phyloP scores from a whole-genome alignment of 2,113 vertebrate genomes.

The Cinclus mexicanus region DNA sequence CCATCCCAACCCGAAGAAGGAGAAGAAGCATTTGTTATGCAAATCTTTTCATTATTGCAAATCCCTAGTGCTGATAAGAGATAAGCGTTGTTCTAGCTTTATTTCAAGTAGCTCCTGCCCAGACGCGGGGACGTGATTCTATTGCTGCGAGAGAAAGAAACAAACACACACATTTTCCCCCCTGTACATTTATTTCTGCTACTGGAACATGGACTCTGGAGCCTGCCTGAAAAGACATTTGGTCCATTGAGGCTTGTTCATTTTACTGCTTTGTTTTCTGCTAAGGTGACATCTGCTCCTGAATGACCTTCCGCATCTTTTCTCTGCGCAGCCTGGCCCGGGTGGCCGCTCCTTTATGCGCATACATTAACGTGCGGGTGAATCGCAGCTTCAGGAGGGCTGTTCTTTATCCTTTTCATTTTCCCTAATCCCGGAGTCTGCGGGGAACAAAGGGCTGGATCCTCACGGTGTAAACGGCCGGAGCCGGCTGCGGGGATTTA shows the following conservation, averaged over 20 bases:
- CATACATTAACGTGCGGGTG: slow-evolving; percentile 65
- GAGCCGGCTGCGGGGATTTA: slow-evolving; percentile 14
- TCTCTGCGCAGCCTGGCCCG: slow-evolving; percentile 49
- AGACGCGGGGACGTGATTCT: slow-evolving; percentile 14
- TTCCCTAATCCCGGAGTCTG: slow-evolving; percentile 40
- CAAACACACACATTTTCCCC: slow-evolving; percentile 29
- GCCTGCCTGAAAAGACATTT: slow-evolving; percentile 63
- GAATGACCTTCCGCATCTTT: slow-evolving; percentile 70
- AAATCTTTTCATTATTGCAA: slow-evolving; percentile 72
- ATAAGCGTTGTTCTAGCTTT: slow-evolving; percentile 68
- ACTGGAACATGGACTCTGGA: slow-evolving; percentile 53
- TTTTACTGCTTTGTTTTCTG: slow-evolving; percentile 68
- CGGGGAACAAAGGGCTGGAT: slow-evolving; percentile 54
- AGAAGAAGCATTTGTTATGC: slow-evolving; percentile 72
- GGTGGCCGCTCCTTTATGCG: slow-evolving; percentile 63
- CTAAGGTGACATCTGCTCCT: slow-evolving; percentile 74
- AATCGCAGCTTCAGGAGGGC: slow-evolving; percentile 63
- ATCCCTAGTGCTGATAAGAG: slow-evolving; percentile 70
- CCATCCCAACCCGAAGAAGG: slow-evolving; percentile 49
- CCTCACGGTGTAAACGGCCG: slow-evolving; percentile 28
- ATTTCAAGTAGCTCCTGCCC: slow-evolving; percentile 55
- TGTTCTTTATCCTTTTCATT: slow-evolving; percentile 62
- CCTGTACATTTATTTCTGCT: slow-evolving; percentile 47
- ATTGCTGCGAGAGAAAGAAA: slow-evolving; percentile 15
- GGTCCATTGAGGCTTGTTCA: slow-evolving; percentile 69